phyloP scores from a whole-genome alignment of 2,888 invertebrate species.

The Prenolepis imparis region DNA sequence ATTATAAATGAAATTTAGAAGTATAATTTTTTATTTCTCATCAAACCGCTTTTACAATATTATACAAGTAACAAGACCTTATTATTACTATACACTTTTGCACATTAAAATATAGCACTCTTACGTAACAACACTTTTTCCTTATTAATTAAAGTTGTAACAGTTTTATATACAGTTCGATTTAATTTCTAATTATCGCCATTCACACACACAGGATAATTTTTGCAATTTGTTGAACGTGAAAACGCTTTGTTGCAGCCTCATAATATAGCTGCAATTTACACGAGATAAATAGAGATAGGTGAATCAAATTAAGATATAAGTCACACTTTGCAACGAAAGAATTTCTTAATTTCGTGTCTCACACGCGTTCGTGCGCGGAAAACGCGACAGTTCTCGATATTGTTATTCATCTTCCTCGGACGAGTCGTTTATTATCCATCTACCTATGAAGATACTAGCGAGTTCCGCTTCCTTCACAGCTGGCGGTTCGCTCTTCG shows the following conservation, averaged over 20 bases:
- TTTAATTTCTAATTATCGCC: slow-evolving; percentile 4
- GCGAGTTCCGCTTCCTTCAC: slow-evolving; percentile 60
- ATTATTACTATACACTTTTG: background rate
- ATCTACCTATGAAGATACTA: slow-evolving; percentile 63
- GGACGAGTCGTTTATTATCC: slow-evolving; percentile 54
- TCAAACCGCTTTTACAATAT: background rate
- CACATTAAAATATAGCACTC: slow-evolving; percentile 3
- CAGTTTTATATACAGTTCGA: background rate
- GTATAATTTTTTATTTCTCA: slow-evolving; percentile 6
- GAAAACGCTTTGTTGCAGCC: background rate
- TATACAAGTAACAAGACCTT: background rate
- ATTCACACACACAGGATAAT: background rate
- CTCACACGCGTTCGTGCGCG: background rate
- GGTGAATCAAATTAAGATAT: background rate
- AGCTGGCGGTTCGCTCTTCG: slow-evolving; percentile 48
- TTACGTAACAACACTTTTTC: background rate
- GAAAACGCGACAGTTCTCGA: background rate
- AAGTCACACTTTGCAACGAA: slow-evolving; percentile 33
- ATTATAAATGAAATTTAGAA: background rate
- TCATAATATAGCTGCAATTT: background rate
- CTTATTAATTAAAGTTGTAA: slow-evolving; percentile 5
- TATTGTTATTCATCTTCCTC: slow-evolving; percentile 51
- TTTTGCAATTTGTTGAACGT: background rate
- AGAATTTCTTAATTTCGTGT: slow-evolving; percentile 6
- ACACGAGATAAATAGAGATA: background rate